phyloP scores from a whole-genome alignment of 2,113 vertebrate species.

The Sinosuthora webbiana region DNA sequence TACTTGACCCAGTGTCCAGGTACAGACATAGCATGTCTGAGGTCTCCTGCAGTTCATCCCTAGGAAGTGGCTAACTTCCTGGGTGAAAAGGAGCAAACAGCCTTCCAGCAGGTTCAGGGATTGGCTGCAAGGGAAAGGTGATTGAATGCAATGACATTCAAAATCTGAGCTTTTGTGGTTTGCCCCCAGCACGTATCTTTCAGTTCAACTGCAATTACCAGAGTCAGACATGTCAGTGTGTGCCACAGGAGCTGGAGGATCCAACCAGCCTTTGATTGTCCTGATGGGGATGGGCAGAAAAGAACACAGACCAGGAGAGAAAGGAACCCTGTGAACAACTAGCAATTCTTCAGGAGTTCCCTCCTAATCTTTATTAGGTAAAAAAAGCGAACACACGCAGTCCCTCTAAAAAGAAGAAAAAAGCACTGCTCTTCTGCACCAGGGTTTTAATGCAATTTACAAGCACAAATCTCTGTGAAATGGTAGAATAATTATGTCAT shows the following conservation, averaged over 20 bases:
- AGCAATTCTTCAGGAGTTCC: neutral
- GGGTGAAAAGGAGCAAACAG: neutral
- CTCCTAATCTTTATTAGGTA: neutral
- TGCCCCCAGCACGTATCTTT: neutral
- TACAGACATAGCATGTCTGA: rapidly evolving
- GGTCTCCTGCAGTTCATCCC: neutral
- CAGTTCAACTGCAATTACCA: neutral
- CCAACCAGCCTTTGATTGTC: neutral
- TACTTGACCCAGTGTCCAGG: rapidly evolving
- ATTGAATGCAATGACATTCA: neutral
- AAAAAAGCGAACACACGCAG: rapidly evolving
- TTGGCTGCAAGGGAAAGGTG: neutral
- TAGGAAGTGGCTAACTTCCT: neutral
- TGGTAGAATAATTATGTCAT: neutral
- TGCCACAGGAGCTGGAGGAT: neutral
- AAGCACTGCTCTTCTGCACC: rapidly evolving
- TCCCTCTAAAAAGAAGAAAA: neutral
- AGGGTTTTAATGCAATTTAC: neutral
- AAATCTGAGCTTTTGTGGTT: neutral
- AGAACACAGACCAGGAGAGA: neutral
- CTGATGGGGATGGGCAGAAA: neutral
- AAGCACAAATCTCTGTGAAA: neutral
- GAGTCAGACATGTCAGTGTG: neutral
- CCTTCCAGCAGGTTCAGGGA: neutral
- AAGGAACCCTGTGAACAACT: neutral